Conservation (phyloP, 64 coral and sea anemone species). For the Hydrozoanthus tunicans region DNA sequence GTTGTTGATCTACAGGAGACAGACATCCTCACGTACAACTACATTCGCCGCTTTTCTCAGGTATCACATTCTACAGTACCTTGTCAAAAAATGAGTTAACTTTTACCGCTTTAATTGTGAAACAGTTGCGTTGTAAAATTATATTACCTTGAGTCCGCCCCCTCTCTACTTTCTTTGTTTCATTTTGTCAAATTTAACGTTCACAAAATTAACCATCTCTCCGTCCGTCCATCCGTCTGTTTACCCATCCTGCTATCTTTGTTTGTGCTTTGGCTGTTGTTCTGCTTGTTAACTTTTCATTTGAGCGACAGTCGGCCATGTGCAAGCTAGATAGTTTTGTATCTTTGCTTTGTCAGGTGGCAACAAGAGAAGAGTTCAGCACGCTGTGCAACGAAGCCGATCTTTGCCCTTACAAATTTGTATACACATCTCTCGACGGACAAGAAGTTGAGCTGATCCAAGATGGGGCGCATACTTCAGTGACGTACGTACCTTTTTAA, state of each 20-base stretch:
- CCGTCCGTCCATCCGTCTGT: not conserved
- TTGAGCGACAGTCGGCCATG: not conserved
- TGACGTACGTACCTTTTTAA: constrained; percentile 76
- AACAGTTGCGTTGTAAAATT: not conserved
- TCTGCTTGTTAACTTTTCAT: too few species aligned
- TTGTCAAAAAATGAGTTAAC: not conserved
- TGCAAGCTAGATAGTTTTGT: not conserved
- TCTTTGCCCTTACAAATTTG: constrained; percentile 87
- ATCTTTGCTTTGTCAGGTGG: constrained; percentile 55
- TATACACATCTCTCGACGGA: constrained; percentile 93
- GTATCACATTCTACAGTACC: constrained; percentile 29
- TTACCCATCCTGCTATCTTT: not conserved
- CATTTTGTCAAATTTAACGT: too few species aligned
- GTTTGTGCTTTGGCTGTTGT: not conserved
- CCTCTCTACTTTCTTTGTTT: too few species aligned
- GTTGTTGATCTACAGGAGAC: constrained; percentile 73
- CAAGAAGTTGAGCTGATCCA: constrained; percentile 82
- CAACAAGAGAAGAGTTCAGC: constrained; percentile 85
- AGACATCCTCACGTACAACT: constrained; percentile 97
- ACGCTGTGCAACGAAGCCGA: constrained; percentile 96
- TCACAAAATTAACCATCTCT: not conserved
- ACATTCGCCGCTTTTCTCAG: constrained; percentile 89
- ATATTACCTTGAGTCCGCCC: not conserved
- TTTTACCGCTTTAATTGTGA: not conserved
- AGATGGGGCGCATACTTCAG: constrained; percentile 61